phyloP scores from a whole-genome alignment of 2,888 invertebrate species.

The Lumbricus terrestris region DNA sequence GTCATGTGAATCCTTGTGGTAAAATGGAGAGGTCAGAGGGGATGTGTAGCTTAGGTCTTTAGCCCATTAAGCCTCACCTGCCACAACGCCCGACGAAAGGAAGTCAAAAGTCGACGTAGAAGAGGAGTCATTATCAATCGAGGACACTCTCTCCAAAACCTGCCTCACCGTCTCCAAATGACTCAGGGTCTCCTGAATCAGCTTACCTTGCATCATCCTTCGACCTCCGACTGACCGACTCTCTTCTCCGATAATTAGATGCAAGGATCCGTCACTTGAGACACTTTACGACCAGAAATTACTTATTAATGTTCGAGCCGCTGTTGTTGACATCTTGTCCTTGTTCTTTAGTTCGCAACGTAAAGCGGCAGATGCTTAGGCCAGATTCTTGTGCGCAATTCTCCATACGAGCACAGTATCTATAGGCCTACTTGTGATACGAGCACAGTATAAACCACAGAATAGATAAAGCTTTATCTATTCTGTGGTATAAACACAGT shows the following conservation, averaged over 20 bases:
- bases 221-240: not conserved
- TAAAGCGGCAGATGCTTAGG: not conserved
- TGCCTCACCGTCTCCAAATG: conserved; percentile 16
- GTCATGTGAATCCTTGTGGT: not conserved
- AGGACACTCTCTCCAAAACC: conserved; percentile 7
- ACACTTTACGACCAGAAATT: not conserved
- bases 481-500: too few relatives aligned
- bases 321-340: not conserved
- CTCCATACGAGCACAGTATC: too few relatives aligned
- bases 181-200: conserved; percentile 6
- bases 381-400: not conserved
- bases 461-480: too few relatives aligned
- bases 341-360: not conserved
- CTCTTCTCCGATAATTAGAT: conserved; percentile 3
- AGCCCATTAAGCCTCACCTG: conserved; percentile 4
- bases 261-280: not conserved
- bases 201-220: conserved; percentile 7
- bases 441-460: too few relatives aligned
- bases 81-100: not conserved
- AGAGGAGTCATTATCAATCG: conserved; percentile 12
- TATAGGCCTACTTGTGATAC: too few relatives aligned
- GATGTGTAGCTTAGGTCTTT: not conserved
- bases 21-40: not conserved
- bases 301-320: not conserved
- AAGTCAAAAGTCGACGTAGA: not conserved